Evolutionary conservation across 2,797 vertebrate species (phyloP).

Genomic region (Erethizon dorsatum): DNA sequence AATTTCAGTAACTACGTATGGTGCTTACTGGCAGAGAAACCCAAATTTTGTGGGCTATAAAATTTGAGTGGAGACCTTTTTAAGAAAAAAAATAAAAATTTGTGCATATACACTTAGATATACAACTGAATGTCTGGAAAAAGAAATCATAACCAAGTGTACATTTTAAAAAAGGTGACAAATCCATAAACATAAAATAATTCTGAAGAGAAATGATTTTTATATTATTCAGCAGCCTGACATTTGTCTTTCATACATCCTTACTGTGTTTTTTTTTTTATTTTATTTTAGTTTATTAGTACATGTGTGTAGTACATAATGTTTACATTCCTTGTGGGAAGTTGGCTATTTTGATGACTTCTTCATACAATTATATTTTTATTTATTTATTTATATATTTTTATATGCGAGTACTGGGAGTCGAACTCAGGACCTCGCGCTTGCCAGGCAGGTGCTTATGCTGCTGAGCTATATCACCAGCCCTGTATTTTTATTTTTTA

Average conservation of each 20-base stretch:
- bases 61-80: neutral
- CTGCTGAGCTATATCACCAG: too few species aligned
- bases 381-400: too few species aligned
- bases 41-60: neutral
- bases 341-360: slow-evolving; percentile 47
- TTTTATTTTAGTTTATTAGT: neutral
- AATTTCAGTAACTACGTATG: neutral
- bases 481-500: neutral
- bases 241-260: slow-evolving; percentile 39
- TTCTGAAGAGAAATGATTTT: slow-evolving; percentile 51
- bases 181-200: slow-evolving; percentile 35
- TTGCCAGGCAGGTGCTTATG: too few species aligned
- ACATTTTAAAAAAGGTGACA: slow-evolving; percentile 17
- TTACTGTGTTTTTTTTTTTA: neutral
- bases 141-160: neutral
- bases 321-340: neutral
- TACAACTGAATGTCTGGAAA: slow-evolving; percentile 4
- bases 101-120: neutral
- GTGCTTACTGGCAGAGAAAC: neutral
- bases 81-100: slow-evolving; percentile 51
- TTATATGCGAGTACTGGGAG: too few species aligned
- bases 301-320: neutral
- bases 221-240: slow-evolving; percentile 37
- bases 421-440: too few species aligned
- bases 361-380: neutral